phyloP scores from a whole-genome alignment of 2,888 invertebrate genomes.

The Phania funesta region DNA sequence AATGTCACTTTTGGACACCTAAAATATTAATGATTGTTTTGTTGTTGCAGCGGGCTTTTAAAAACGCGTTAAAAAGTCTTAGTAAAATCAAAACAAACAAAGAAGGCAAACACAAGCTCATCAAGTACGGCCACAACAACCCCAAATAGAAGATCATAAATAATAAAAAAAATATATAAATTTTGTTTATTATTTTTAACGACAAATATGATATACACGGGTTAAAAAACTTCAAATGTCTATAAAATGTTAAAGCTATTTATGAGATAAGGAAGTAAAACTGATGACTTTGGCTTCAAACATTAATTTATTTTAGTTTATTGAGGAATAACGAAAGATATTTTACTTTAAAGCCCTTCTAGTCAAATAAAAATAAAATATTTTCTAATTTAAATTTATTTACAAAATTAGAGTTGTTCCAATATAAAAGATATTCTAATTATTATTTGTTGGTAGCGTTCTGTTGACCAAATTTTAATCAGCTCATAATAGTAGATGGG shows the following conservation, averaged over 20 bases:
- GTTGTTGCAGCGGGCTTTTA: not conserved
- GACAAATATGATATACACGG: not conserved
- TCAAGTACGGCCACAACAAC: not conserved
- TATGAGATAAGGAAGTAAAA: not conserved
- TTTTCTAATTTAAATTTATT: too few relatives aligned
- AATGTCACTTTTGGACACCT: conserved; percentile 8
- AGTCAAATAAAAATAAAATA: too few relatives aligned
- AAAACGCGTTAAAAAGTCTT: not conserved
- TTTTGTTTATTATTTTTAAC: not conserved
- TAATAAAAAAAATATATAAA: not conserved
- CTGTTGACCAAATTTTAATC: too few relatives aligned
- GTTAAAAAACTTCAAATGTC: not conserved
- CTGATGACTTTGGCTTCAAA: not conserved
- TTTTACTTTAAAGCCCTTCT: too few relatives aligned
- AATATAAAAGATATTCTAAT: too few relatives aligned
- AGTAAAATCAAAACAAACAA: not conserved
- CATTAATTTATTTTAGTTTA: too few relatives aligned
- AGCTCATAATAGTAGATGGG: too few relatives aligned
- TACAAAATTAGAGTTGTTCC: too few relatives aligned
- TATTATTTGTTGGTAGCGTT: too few relatives aligned
- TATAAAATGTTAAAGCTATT: not conserved
- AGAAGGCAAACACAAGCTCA: too few relatives aligned
- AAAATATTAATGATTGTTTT: conserved; percentile 29
- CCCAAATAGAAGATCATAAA: not conserved
- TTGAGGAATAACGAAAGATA: too few relatives aligned